Evolutionary conservation across 2,888 invertebrate species (phyloP), one percentile per base, ranked within the genome.

Genomic region (Ctenicera cuprea): DNA sequence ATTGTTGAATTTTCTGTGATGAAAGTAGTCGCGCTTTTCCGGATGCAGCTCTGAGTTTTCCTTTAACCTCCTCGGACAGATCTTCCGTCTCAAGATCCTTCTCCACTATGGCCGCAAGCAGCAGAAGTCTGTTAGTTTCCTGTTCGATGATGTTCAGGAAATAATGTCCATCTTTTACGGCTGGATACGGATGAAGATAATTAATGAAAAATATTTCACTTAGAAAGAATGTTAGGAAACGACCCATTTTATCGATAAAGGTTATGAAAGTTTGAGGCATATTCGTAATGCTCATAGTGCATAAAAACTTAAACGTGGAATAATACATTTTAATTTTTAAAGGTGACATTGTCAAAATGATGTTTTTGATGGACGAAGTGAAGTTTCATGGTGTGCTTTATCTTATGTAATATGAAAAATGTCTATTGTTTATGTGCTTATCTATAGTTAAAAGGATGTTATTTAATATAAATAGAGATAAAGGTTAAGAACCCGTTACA

Each of bases 1-100:
- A 98, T 86, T 98, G 98, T 87, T 95, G 94, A 92, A 98, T 96
- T 87, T 98, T 98, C 88, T 98, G 96, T 12, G 94, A 92, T 30
- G 95, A 93, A 77, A 98, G 88, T 33, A 98, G 89, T 77, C 95
- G 92, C 7, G 97, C 97, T 87, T 98, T 97, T 16, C 98, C 98
- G 5, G 96, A 91, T 0, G 97, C 95, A 0, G 97, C 93, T 69
- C 97, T 90, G 41, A 98, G 88, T 81, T 94, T 91, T 0, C 98
- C 98, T 72, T 94, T 89, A 0, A 94, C 91, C 85, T 97, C 96
- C 83, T 96, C 96, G 3, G 91, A 89, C 63, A 94, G 86, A 73
- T 89, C 88, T n/a, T 87, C 86, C 41, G 86, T 85, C 73, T 82
- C 87, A 80, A 95, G 87, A 80, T 94, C 93, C 75, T 90, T 90